Evolutionary conservation across 1,140 invertebrate species (phyloP), one percentile per base, ranked within the genome.

Genomic region (Philotrypesis tridentata): DNA sequence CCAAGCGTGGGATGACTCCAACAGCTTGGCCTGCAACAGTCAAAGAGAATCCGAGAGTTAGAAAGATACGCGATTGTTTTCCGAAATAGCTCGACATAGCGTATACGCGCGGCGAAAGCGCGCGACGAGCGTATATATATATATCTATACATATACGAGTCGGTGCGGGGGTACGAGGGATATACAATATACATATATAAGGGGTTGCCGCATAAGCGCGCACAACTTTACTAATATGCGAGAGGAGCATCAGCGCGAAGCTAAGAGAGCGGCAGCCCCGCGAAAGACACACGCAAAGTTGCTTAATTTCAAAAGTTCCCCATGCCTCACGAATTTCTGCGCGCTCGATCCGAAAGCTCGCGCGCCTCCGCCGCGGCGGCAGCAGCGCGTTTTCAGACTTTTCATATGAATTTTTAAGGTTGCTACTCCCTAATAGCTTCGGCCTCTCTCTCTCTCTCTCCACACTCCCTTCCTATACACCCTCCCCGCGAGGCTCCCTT

Each of bases 1-100:
- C 96, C 96, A 97, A 91, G 96, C 96, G 90, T 97, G 96, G 87
- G 96, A 97, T 79, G 95, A 96, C 91, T 97, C 96, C 92, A 97
- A 93, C 92, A 97, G 94, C 93, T 97, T 97, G 87, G 96, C 96
- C 96, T 97, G 95, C 84, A 94, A 95, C 92, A 93, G 92, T 93
- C 92, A 91, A 90, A 92, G 88, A 31, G 40, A 23, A 61, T 27
- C 7, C 31, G 17, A 12, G 48, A 72, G 21, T 77, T 80, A 71
- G 82, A 55, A 55, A 55, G 48, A 55, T 17, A 55, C n/a, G 21
- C 48, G 48, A 83, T 85, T 79, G 81, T 79, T 82, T 63, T 31
- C 33, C 63, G n/a, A 77, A n/a, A 70, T 48, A 21, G 43, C 43
- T 48, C 43, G 43, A 55, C n/a, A 17, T 48, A 5, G n/a, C n/a